phyloP scores from a whole-genome alignment of 2,888 invertebrate species.

The Eilema depressum region DNA sequence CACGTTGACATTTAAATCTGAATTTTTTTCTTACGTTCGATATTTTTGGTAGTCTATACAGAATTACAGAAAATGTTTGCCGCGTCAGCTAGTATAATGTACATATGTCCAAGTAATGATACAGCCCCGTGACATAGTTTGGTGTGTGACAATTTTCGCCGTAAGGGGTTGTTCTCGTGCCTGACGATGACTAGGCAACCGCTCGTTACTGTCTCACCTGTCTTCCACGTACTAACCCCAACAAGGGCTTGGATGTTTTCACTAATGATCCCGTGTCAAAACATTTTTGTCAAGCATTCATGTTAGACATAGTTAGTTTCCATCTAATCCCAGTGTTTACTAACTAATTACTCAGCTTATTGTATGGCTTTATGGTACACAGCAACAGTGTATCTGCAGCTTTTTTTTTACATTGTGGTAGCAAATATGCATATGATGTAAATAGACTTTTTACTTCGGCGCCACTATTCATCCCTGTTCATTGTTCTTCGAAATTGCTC shows the following conservation, averaged over 20 bases:
- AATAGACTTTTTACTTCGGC: slow-evolving; percentile 82
- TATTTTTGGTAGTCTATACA: too few relatives aligned
- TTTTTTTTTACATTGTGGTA: slow-evolving; percentile 65
- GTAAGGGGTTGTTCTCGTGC: slow-evolving; percentile 78
- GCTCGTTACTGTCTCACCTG: slow-evolving; percentile 84
- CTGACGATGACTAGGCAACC: slow-evolving; percentile 78
- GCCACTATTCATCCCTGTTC: slow-evolving; percentile 79
- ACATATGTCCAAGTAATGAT: slow-evolving; percentile 73
- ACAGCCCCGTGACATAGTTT: slow-evolving; percentile 77
- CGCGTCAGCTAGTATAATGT: neutral
- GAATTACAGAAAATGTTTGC: too few relatives aligned
- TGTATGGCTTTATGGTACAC: slow-evolving; percentile 50
- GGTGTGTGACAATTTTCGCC: slow-evolving; percentile 80
- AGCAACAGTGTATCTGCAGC: slow-evolving; percentile 59
- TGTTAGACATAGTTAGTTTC: slow-evolving; percentile 39
- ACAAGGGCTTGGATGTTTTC: slow-evolving; percentile 65
- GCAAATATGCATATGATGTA: slow-evolving; percentile 80
- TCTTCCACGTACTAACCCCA: slow-evolving; percentile 61
- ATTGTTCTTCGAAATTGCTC: slow-evolving; percentile 85
- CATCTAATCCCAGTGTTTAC: slow-evolving; percentile 35
- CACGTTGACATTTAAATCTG: neutral
- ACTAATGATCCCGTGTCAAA: slow-evolving; percentile 75
- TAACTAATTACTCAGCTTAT: slow-evolving; percentile 64
- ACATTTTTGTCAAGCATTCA: slow-evolving; percentile 32
- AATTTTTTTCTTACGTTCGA: neutral